phyloP scores from a whole-genome alignment of 1,140 invertebrate genomes.

The Helicoverpa armigera region DNA sequence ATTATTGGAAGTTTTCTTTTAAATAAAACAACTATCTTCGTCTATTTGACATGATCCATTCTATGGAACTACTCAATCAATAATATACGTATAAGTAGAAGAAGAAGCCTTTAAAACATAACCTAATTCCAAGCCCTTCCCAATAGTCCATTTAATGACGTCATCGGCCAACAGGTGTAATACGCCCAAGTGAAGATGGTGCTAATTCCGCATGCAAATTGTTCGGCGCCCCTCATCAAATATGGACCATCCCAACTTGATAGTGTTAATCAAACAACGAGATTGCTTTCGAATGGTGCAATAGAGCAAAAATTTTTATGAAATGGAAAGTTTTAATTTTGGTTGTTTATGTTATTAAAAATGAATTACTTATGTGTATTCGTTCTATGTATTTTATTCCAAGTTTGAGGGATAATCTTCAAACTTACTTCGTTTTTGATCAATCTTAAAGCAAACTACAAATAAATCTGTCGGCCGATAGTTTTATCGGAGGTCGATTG shows the following conservation, averaged over 20 bases:
- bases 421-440: too few species aligned
- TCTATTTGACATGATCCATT: too few species aligned
- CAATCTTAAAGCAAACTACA: too few species aligned
- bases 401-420: background rate
- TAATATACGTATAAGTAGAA: background rate
- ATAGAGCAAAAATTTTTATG: background rate
- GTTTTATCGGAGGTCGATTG: too few species aligned
- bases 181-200: constrained; percentile 2
- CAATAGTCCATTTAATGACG: background rate
- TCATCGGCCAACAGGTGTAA: constrained; percentile 12
- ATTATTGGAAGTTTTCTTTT: too few species aligned
- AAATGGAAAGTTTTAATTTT: background rate
- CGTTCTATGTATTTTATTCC: background rate
- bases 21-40: too few species aligned
- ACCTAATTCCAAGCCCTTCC: too few species aligned
- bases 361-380: too few species aligned
- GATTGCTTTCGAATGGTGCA: background rate
- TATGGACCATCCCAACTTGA: constrained; percentile 14
- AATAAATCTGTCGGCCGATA: too few species aligned
- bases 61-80: background rate
- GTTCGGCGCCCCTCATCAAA: constrained; percentile 23
- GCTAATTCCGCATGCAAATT: constrained; percentile 22
- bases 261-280: constrained; percentile 30
- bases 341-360: background rate
- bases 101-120: background rate